Evolutionary conservation across 2,888 invertebrate genomes (phyloP), one percentile per base, ranked within the genome.

Genomic region (Yponomeuta evonymella): DNA sequence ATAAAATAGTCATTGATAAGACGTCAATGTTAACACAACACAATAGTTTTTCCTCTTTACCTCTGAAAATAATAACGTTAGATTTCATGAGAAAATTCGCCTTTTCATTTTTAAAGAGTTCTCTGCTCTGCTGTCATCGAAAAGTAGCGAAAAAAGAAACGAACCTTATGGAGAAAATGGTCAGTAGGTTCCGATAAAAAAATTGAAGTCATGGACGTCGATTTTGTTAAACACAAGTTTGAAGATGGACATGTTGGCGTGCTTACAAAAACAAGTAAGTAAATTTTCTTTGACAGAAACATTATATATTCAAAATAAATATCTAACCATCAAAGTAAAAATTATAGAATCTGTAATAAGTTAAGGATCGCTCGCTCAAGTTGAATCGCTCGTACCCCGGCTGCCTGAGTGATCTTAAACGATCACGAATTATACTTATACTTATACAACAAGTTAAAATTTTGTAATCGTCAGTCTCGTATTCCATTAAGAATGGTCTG

Each of bases 161-260:
- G 2, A 10, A 8, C 29, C n/a, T 62, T 23, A 64, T 23, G 30
- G 11, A 67, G 67, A 67, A 67, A 67, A 36, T 48, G 48, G 5
- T 12, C 2, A 70, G 2, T n/a, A 29, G 23, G 3, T 30, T 64
- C 33, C 36, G 48, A 29, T 15, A 23, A 65, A 70, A 29, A 29
- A 48, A n/a, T 12, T n/a, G 2, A 9, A 65, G 65, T 43, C 69
- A 89, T 89, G 89, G 87, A 89, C 73, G 84, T 85, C 11, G 89
- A 90, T 71, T 88, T 87, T 75, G 67, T 90, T 72, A 86, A 81
- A 75, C 81, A 84, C 72, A 80, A 81, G 66, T 89, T 83, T 71
- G 83, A 86, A 76, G 85, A 89, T 76, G 86, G 87, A 6, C 76
- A 80, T 68, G 82, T 83, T 70, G 89, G 88, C 3, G 83, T 88